phyloP scores from a whole-genome alignment of 2,888 invertebrate genomes.

The Acrobeloides nanus region DNA sequence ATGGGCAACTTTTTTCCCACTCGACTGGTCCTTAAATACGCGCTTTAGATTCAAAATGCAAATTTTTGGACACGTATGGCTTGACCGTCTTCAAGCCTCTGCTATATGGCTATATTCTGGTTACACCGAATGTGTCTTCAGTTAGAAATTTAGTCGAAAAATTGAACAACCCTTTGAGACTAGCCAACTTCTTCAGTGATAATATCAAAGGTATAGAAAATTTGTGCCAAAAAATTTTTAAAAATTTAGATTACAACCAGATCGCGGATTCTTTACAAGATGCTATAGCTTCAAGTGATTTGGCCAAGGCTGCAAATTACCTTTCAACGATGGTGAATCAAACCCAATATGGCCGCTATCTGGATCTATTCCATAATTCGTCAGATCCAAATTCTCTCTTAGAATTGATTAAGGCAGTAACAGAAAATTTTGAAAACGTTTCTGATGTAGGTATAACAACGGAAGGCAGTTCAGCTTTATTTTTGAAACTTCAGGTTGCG shows the following conservation, averaged over 20 bases:
- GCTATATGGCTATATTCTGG: constrained; percentile 45
- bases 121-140: constrained; percentile 35
- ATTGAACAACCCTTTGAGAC: constrained; percentile 29
- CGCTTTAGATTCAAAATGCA: constrained; percentile 9
- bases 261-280: constrained; percentile 34
- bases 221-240: too few relatives aligned
- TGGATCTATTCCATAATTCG: constrained; percentile 15
- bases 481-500: too few relatives aligned
- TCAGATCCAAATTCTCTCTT: constrained; percentile 15
- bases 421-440: constrained; percentile 4
- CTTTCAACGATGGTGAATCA: constrained; percentile 1
- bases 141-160: constrained; percentile 30
- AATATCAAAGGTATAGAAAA: constrained; percentile 26
- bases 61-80: background rate
- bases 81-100: constrained; percentile 25
- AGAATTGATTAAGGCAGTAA: constrained; percentile 2
- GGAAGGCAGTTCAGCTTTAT: background rate
- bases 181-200: constrained; percentile 25
- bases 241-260: too few relatives aligned
- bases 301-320: constrained; percentile 26
- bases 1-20: too few relatives aligned
- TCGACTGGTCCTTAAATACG: too few relatives aligned
- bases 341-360: background rate
- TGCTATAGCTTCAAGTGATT: constrained; percentile 33
- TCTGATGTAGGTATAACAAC: background rate